Conservation (phyloP, 2,113 vertebrate genomes). For the Seriola quinqueradiata region DNA sequence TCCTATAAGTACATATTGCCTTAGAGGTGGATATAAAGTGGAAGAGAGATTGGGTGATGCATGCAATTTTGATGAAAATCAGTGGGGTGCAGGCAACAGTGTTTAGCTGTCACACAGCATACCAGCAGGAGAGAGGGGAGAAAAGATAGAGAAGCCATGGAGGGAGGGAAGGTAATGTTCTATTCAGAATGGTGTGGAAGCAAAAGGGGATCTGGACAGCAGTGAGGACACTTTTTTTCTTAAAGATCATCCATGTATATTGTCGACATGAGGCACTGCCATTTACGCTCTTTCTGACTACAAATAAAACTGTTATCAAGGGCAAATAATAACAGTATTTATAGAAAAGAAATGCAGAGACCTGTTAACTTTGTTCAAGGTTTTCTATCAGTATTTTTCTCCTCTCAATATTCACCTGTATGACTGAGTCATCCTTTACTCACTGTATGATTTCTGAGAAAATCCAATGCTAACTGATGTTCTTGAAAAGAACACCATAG, state of each 20-base stretch:
- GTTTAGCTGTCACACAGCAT: slow-evolving; percentile 71
- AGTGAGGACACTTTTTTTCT: slow-evolving; percentile 30
- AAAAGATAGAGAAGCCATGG: slow-evolving; percentile 46
- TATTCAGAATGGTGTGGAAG: slow-evolving; percentile 52
- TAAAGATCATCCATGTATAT: slow-evolving; percentile 18
- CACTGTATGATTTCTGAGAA: too few relatives aligned
- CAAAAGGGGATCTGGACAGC: slow-evolving; percentile 31
- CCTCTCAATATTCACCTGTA: too few relatives aligned
- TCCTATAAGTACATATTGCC: slow-evolving; percentile 38
- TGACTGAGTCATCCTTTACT: too few relatives aligned
- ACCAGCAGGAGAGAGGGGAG: slow-evolving; percentile 65
- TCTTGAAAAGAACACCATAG: background rate
- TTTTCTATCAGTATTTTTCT: too few relatives aligned
- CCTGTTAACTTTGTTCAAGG: too few relatives aligned
- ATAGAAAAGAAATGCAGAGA: background rate
- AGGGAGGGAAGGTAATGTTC: slow-evolving; percentile 56
- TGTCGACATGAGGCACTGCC: background rate
- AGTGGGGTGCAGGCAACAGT: slow-evolving; percentile 70
- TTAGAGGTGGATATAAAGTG: slow-evolving; percentile 54
- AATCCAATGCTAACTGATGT: background rate
- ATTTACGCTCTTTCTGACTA: background rate
- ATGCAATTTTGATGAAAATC: slow-evolving; percentile 77
- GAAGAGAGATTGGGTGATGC: slow-evolving; percentile 60
- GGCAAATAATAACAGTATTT: background rate
- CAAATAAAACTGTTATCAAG: background rate